A percentile compares a stretch with the other conserved stretches of the same genome.
These are phyloP conservation scores for Falco berigora DNA, from an alignment of 2,797 vertebrate genomes.

Conservation along the genomic window DNA sequence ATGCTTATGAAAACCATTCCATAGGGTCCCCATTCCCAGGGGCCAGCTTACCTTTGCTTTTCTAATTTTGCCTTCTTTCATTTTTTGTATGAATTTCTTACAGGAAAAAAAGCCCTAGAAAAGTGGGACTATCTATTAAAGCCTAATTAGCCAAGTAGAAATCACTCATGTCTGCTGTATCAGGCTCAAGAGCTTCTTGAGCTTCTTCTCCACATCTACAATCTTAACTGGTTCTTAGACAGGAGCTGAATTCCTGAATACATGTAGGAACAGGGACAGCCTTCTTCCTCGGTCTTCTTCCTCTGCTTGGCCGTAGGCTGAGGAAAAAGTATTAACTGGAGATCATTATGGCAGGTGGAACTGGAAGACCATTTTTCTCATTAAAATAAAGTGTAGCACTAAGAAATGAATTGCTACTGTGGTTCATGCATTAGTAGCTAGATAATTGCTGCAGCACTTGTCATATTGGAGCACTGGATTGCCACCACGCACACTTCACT, in stretches of 20 bases:
- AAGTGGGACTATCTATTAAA: not conserved
- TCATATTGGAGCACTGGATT: not conserved
- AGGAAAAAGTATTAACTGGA: not conserved
- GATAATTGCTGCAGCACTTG: conserved; percentile 21
- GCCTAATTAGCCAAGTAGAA: not conserved
- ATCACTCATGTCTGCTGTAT: not conserved
- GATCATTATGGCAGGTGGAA: not conserved
- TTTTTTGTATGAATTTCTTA: not conserved
- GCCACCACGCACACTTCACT: not conserved
- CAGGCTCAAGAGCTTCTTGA: not conserved
- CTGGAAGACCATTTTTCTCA: not conserved
- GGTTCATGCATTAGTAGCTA: not conserved
- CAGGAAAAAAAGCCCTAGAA: not conserved
- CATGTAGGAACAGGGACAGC: not conserved
- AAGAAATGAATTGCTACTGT: not conserved
- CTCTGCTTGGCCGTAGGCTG: not conserved
- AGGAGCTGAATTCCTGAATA: not conserved
- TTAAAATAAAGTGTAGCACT: not conserved
- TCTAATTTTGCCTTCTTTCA: not conserved
- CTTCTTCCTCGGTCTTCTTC: not conserved
- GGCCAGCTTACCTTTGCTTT: not conserved
- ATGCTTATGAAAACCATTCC: not conserved
- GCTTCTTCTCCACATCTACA: not conserved
- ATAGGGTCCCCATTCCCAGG: not conserved
- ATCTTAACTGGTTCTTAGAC: not conserved